Evolutionary conservation across 2,797 vertebrate species (phyloP).

Genomic region (Fundulus diaphanus): DNA sequence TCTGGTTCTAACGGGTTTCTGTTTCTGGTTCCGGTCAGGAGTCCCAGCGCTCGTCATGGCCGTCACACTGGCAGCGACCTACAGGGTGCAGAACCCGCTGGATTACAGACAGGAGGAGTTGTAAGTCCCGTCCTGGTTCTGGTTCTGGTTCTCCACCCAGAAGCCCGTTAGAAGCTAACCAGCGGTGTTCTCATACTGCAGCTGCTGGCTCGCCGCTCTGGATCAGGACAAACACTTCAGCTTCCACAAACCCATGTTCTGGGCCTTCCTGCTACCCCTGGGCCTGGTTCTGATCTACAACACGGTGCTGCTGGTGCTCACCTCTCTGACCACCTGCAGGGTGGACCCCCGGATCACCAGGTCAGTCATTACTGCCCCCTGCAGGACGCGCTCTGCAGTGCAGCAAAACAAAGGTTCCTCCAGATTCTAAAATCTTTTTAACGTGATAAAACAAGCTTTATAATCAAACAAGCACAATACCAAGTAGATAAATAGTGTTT

Average conservation of each 20-base stretch:
- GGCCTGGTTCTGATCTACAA: constrained; percentile 77
- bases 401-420: too few relatives aligned
- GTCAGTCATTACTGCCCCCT: constrained; percentile 49
- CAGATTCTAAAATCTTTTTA: not conserved
- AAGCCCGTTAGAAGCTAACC: not conserved
- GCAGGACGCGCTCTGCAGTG: not conserved
- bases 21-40: constrained; percentile 60
- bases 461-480: not conserved
- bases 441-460: not conserved
- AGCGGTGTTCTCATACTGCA: constrained; percentile 29
- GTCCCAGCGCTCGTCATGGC: constrained; percentile 70
- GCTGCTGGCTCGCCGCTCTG: constrained; percentile 80
- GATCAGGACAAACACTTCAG: constrained; percentile 45
- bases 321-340: constrained; percentile 59
- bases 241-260: constrained; percentile 71
- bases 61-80: constrained; percentile 76
- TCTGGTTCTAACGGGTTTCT: not conserved
- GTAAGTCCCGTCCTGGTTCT: constrained; percentile 61
- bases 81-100: constrained; percentile 56
- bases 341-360: constrained; percentile 62
- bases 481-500: not conserved
- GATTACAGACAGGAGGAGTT: constrained; percentile 81
- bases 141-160: not conserved
- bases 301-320: constrained; percentile 59
- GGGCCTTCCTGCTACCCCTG: constrained; percentile 78